phyloP scores from a whole-genome alignment of 2,888 invertebrate species.

The Drosophila yooni region DNA sequence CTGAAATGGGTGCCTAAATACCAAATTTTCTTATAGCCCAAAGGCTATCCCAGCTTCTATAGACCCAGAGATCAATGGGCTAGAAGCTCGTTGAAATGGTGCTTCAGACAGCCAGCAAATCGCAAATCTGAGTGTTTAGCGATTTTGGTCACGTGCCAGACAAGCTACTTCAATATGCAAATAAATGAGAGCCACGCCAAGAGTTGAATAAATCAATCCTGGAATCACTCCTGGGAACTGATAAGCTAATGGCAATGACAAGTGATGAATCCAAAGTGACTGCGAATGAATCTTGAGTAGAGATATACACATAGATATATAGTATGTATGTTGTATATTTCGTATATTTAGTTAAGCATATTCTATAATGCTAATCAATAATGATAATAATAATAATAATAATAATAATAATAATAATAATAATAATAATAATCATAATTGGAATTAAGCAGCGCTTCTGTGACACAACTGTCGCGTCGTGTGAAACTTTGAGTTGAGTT shows the following conservation, averaged over 20 bases:
- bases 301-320: slow-evolving; percentile 1
- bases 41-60: no score
- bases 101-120: background rate
- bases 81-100: background rate
- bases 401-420: slow-evolving; percentile 35
- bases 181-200: background rate
- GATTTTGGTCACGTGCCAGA: slow-evolving; percentile 4
- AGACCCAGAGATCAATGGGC: background rate
- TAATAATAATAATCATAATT: slow-evolving; percentile 51
- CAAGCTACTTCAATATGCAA: background rate
- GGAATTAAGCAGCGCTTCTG: slow-evolving; percentile 59
- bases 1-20: background rate
- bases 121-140: background rate
- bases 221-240: background rate
- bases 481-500: slow-evolving; percentile 38
- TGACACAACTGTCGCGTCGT: slow-evolving; percentile 43
- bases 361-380: slow-evolving; percentile 74
- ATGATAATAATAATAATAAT: slow-evolving; percentile 59
- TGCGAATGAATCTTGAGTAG: background rate
- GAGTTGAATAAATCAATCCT: background rate
- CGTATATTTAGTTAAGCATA: slow-evolving; percentile 81
- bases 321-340: slow-evolving; percentile 73
- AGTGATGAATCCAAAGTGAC: background rate
- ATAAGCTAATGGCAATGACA: background rate
- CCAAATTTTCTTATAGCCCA: background rate